phyloP scores from a whole-genome alignment of 2,888 invertebrate species.

The Tridacna crocea region DNA sequence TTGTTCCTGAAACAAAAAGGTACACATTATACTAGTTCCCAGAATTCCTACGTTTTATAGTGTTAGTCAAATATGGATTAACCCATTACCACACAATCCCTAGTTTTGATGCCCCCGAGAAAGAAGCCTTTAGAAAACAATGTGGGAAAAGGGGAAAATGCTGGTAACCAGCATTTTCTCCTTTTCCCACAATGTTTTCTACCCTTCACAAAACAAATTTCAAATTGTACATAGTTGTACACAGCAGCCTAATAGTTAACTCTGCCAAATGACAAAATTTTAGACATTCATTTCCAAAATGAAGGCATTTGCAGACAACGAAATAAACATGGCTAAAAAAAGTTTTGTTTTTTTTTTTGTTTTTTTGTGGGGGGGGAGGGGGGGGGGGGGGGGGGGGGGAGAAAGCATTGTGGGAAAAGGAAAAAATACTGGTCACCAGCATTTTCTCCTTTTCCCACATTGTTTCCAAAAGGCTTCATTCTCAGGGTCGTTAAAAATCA shows the following conservation, averaged over 20 bases:
- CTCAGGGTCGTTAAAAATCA: not conserved
- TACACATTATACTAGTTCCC: too few relatives aligned
- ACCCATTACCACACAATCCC: too few relatives aligned
- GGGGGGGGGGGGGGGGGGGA: too few relatives aligned
- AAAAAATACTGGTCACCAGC: too few relatives aligned
- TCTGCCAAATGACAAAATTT: not conserved
- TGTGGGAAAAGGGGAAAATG: too few relatives aligned
- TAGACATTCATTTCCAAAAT: not conserved
- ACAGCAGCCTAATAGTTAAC: not conserved
- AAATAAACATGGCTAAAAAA: not conserved
- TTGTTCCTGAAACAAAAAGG: conserved; percentile 5
- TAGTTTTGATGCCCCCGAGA: too few relatives aligned
- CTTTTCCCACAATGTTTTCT: not conserved
- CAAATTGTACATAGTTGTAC: not conserved
- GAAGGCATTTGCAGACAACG: not conserved
- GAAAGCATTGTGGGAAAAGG: not conserved
- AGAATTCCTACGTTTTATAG: not conserved
- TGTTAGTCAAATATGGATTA: too few relatives aligned
- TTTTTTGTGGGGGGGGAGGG: too few relatives aligned
- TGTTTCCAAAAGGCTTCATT: not conserved
- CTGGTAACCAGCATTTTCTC: not conserved
- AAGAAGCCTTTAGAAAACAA: too few relatives aligned
- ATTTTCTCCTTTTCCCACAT: not conserved
- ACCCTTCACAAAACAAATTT: not conserved
- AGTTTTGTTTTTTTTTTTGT: too few relatives aligned